Percentiles rank a stretch among this genome's conserved stretches.
Conservation (phyloP, 2,888 invertebrate genomes). For the Noctua janthe region DNA sequence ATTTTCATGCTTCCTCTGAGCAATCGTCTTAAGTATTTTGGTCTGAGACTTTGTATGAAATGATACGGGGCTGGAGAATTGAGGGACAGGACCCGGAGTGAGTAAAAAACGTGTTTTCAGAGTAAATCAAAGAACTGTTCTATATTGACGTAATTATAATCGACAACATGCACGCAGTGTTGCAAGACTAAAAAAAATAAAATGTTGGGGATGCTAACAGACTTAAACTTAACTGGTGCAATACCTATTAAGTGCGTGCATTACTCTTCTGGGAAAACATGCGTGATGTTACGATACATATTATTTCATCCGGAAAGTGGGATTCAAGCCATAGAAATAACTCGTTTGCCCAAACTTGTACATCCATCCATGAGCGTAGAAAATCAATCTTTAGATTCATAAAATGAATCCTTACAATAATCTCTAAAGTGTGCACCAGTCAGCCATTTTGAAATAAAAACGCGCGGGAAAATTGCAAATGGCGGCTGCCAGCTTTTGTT, state of each 20-base stretch:
- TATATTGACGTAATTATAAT: too few relatives aligned
- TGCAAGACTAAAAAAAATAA: not conserved
- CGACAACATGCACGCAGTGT: too few relatives aligned
- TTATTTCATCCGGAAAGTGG: not conserved
- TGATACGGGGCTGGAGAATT: not conserved
- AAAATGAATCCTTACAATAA: slow-evolving; percentile 33
- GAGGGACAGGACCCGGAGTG: too few relatives aligned
- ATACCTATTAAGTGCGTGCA: not conserved
- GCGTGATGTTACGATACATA: not conserved
- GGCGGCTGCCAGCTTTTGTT: slow-evolving; percentile 54
- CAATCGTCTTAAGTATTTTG: not conserved
- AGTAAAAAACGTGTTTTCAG: too few relatives aligned
- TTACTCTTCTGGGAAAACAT: not conserved
- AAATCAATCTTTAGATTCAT: slow-evolving; percentile 16
- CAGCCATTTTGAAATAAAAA: slow-evolving; percentile 53
- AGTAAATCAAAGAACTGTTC: too few relatives aligned
- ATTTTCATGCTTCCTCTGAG: not conserved
- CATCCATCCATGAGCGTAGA: not conserved
- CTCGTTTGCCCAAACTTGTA: not conserved
- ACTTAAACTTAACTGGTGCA: not conserved
- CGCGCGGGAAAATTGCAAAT: slow-evolving; percentile 58
- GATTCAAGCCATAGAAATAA: not conserved
- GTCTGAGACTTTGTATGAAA: too few relatives aligned
- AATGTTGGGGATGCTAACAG: not conserved
- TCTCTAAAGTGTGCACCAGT: slow-evolving; percentile 13